A percentile compares a stretch with the other conserved stretches of the same genome.
Evolutionary conservation across 2,888 invertebrate genomes (phyloP).

Genomic region (Agonum fuliginosum): DNA sequence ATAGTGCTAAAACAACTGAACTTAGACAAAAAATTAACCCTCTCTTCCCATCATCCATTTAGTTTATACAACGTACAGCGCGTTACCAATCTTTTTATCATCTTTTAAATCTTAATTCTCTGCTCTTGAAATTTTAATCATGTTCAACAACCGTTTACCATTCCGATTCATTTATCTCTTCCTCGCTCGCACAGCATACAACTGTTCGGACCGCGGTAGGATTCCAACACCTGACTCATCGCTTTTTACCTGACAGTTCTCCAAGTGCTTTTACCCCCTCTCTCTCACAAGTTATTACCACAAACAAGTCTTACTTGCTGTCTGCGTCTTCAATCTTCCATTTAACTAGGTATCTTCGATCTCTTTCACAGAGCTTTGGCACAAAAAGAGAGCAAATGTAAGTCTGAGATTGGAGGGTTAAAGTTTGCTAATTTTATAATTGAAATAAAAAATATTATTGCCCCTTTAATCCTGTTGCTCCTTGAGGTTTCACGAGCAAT

Average conservation of each 20-base stretch:
- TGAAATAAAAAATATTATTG: not conserved
- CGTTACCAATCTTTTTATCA: too few species aligned
- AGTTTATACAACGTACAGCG: too few species aligned
- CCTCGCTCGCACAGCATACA: not conserved
- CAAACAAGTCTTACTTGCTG: not conserved
- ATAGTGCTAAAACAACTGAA: too few species aligned
- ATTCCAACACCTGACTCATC: constrained; percentile 38
- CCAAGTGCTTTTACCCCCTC: not conserved
- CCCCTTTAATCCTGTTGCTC: too few species aligned
- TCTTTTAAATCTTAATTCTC: too few species aligned
- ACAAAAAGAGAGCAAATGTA: too few species aligned
- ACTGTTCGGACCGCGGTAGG: not conserved
- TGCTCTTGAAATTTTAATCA: too few species aligned
- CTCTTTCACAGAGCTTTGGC: not conserved
- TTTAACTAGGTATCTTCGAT: constrained; percentile 22
- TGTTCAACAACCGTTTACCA: too few species aligned
- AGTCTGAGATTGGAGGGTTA: not conserved
- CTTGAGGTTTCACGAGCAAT: too few species aligned
- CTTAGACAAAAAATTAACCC: too few species aligned
- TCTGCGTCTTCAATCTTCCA: not conserved
- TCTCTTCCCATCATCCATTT: too few species aligned
- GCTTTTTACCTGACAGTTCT: constrained; percentile 32
- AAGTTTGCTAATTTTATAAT: not conserved
- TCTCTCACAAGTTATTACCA: too few species aligned
- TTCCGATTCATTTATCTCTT: constrained; percentile 8